phyloP scores from a whole-genome alignment of 53 echinoderm and acorn worm species.

The Hippasteria phrygiana region DNA sequence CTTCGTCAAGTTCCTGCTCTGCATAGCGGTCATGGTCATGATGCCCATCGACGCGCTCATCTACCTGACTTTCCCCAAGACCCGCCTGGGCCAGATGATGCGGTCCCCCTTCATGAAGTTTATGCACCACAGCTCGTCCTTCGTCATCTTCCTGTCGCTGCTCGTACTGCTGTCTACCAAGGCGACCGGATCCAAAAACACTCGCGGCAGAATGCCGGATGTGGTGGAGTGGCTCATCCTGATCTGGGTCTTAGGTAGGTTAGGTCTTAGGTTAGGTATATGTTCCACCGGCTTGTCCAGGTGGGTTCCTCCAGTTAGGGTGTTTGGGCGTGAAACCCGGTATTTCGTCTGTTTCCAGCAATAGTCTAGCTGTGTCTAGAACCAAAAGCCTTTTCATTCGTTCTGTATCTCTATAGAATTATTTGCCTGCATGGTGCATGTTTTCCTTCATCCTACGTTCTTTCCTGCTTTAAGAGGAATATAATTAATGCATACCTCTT shows the following conservation, averaged over 20 bases:
- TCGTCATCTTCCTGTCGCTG: constrained; percentile 86
- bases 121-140: constrained; percentile 97
- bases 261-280: too few relatives aligned
- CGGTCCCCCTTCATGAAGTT: constrained; percentile 99
- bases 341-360: too few relatives aligned
- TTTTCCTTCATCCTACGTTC: too few relatives aligned
- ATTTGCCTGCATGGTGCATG: too few relatives aligned
- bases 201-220: constrained; percentile 74
- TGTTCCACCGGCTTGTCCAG: too few relatives aligned
- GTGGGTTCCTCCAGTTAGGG: too few relatives aligned
- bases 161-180: constrained; percentile 83
- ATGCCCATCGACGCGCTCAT: constrained; percentile 91
- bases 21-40: constrained; percentile 77
- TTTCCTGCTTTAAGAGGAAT: too few relatives aligned
- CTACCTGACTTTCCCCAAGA: constrained; percentile 91
- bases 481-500: too few relatives aligned
- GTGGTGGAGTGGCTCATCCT: constrained; percentile 75
- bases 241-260: constrained; percentile 89
- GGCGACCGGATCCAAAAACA: not conserved
- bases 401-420: too few relatives aligned
- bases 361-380: too few relatives aligned
- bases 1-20: constrained; percentile 83
- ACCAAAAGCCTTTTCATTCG: too few relatives aligned
- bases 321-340: too few relatives aligned
- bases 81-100: constrained; percentile 80